phyloP scores from a whole-genome alignment of 2,888 invertebrate genomes.

The Scaptomyza reducta region DNA sequence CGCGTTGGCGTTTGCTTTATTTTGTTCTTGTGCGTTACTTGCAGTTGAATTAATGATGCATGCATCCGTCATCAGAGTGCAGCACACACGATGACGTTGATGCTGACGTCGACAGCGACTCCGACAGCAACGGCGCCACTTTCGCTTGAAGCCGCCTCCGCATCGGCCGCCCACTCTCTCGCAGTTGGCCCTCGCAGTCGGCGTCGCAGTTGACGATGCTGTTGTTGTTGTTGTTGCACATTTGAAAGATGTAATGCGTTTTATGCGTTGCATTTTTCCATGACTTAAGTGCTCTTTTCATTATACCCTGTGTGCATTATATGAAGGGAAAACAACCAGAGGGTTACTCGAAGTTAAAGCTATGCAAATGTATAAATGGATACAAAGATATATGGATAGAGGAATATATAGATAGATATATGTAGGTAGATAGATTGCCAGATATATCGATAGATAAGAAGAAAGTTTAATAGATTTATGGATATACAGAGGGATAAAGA shows the following conservation, averaged over 20 bases:
- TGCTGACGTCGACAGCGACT: constrained; percentile 1
- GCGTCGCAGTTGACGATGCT: constrained; percentile 14
- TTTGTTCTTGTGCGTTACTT: constrained; percentile 39
- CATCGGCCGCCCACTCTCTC: constrained; percentile 44
- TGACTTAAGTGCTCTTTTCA: constrained; percentile 64
- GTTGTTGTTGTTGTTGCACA: constrained; percentile 42
- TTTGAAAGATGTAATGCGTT: constrained; percentile 69
- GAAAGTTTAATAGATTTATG: too few species aligned
- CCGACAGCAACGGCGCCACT: constrained; percentile 47
- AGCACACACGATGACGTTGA: constrained; percentile 30
- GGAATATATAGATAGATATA: too few species aligned
- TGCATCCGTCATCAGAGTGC: constrained; percentile 78
- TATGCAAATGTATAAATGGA: not conserved
- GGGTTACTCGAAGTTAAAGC: not conserved
- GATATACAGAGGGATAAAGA: too few species aligned
- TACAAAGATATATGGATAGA: too few species aligned
- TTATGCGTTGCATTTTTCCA: constrained; percentile 48
- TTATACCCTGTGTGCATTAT: constrained; percentile 8
- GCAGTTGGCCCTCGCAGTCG: constrained; percentile 23
- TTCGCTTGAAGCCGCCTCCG: constrained; percentile 53
- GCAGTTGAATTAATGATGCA: constrained; percentile 77
- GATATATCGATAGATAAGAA: too few species aligned
- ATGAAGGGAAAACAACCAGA: not conserved
- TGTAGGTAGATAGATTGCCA: too few species aligned
- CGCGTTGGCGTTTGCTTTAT: constrained; percentile 49